phyloP scores from a whole-genome alignment of 2,888 invertebrate genomes.

The Pristionchus maxplancki region DNA sequence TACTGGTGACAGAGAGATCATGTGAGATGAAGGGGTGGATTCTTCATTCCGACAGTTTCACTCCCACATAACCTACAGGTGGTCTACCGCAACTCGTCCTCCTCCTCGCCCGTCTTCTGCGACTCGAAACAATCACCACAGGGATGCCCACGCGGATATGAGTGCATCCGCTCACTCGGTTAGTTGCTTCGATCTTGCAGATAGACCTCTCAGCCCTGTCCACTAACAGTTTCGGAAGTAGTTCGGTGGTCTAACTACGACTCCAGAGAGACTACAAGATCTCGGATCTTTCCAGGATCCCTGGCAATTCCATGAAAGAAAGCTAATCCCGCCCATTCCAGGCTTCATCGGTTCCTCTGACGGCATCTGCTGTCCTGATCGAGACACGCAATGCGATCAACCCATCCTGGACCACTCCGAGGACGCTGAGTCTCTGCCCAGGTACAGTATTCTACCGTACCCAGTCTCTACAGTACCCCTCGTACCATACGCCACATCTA shows the following conservation, averaged over 20 bases:
- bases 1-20: no score
- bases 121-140: background rate
- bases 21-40: background rate
- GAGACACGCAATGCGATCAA: constrained; percentile 22
- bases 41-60: background rate
- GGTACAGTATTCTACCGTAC: background rate
- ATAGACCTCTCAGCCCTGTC: background rate
- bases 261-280: no score
- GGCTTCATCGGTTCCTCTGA: constrained; percentile 36
- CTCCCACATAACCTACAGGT: background rate
- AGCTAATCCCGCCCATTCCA: no score
- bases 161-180: constrained; percentile 49
- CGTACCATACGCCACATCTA: background rate
- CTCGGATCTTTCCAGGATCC: background rate
- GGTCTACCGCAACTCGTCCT: constrained; percentile 45
- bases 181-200: background rate
- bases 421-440: background rate
- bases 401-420: constrained; percentile 44
- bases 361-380: constrained; percentile 43
- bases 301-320: no score
- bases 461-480: background rate
- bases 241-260: no score
- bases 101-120: constrained; percentile 41
- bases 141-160: constrained; percentile 22
- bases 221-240: no score